Conservation (phyloP, 2,113 vertebrate genomes). For the Triplophysa rosa region DNA sequence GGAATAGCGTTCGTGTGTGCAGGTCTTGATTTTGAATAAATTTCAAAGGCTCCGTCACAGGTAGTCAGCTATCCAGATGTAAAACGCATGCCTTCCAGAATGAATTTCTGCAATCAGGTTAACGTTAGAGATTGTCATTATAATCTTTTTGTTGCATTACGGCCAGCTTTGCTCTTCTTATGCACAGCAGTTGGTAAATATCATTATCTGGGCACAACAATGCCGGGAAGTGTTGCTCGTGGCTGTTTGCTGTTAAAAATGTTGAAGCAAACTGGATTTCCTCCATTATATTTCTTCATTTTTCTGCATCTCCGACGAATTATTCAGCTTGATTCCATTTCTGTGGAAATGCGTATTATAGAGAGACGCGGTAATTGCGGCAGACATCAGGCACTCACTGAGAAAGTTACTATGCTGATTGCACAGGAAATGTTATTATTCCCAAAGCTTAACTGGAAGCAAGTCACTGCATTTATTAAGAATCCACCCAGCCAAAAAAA, state of each 20-base stretch:
- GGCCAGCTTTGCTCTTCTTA: constrained; percentile 41
- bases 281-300: constrained; percentile 74
- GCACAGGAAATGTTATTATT: constrained; percentile 70
- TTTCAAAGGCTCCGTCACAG: constrained; percentile 69
- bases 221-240: constrained; percentile 59
- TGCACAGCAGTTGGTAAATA: constrained; percentile 54
- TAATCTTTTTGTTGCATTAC: constrained; percentile 66
- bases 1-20: constrained; percentile 48
- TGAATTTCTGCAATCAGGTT: constrained; percentile 71
- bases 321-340: constrained; percentile 67
- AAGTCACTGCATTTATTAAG: constrained; percentile 51
- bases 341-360: constrained; percentile 69
- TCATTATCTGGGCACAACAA: constrained; percentile 68
- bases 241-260: constrained; percentile 70
- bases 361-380: constrained; percentile 69
- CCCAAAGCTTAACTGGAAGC: constrained; percentile 59
- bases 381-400: constrained; percentile 64
- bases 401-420: constrained; percentile 67
- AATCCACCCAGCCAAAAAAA: constrained; percentile 38
- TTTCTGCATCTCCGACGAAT: constrained; percentile 70
- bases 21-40: constrained; percentile 69
- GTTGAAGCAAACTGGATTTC: constrained; percentile 62
- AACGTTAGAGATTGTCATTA: constrained; percentile 75
- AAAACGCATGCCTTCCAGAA: constrained; percentile 57
- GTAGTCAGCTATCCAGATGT: constrained; percentile 54